phyloP scores from a whole-genome alignment of 2,113 vertebrate species.

The Rattus norvegicus region GRCr8 NC_086022.1:20038501-20039000 shows the following conservation, averaged over 20 bases:
- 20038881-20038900: not conserved
- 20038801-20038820: not conserved
- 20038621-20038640: not conserved
- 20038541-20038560: not conserved
- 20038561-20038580: not conserved
- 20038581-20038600: not conserved
- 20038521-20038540: not conserved
- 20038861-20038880: fast-evolving
- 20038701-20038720: not conserved
- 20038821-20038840: too few relatives aligned
- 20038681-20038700: not conserved
- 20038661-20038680: not conserved
- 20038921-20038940: not conserved
- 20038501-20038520: not conserved
- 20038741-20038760: not conserved
- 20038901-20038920: not conserved
- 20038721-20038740: not conserved
- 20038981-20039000: not conserved
- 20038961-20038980: not conserved
- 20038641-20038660: not conserved
- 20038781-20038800: not conserved
- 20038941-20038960: too few relatives aligned
- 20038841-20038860: too few relatives aligned
- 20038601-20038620: not conserved
- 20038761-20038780: not conserved